A percentile compares a stretch with the other conserved stretches of the same genome.
phyloP scores from a whole-genome alignment of 2,888 invertebrate genomes.

The Apodemia hepburni region DNA sequence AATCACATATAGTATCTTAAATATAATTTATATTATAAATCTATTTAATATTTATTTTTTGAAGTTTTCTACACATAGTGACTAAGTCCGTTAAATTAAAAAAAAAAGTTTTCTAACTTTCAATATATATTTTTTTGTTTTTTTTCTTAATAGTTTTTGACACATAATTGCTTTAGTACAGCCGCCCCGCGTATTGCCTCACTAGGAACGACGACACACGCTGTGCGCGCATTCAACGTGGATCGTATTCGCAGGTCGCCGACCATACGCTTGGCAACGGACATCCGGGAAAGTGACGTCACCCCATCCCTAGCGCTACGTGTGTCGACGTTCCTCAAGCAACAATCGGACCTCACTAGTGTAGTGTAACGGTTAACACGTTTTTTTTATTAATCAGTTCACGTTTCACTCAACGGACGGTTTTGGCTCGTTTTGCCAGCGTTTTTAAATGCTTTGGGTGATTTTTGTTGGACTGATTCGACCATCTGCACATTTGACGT shows the following conservation, averaged over 20 bases:
- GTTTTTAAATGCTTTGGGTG: conserved; percentile 29
- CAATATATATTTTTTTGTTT: background rate
- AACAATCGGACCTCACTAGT: conserved; percentile 76
- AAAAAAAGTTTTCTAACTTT: too few relatives aligned
- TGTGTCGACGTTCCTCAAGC: conserved; percentile 76
- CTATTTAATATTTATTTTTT: too few relatives aligned
- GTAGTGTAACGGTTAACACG: conserved; percentile 52
- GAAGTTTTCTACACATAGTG: too few relatives aligned
- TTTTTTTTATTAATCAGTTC: conserved; percentile 36
- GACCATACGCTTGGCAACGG: conserved; percentile 61
- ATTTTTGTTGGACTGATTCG: conserved; percentile 25
- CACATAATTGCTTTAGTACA: conserved; percentile 12
- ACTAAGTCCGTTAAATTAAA: too few relatives aligned
- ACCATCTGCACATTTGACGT: background rate
- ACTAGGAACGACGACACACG: conserved; percentile 78
- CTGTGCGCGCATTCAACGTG: conserved; percentile 62
- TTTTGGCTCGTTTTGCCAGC: conserved; percentile 38
- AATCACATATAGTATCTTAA: background rate
- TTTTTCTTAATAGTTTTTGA: background rate
- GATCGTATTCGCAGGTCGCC: conserved; percentile 69
- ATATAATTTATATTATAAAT: too few relatives aligned
- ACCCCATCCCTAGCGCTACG: conserved; percentile 53
- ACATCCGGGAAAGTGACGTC: conserved; percentile 64
- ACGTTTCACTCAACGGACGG: conserved; percentile 34
- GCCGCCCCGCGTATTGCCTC: conserved; percentile 45